Conservation (phyloP, 2,888 invertebrate species). For the Sepiola atlantica region DNA sequence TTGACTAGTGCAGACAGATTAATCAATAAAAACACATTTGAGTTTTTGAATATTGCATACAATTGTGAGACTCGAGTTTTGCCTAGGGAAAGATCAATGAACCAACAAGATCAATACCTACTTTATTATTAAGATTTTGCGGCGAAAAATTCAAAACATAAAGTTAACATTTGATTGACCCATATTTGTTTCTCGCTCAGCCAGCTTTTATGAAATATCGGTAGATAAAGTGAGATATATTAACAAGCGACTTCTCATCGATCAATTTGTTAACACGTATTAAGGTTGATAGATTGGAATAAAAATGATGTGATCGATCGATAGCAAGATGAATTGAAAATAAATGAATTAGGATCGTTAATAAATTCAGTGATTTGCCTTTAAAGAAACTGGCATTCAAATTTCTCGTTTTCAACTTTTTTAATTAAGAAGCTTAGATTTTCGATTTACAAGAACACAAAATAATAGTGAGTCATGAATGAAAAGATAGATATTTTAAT, state of each 20-base stretch:
- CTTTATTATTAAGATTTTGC: neutral
- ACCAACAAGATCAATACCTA: neutral
- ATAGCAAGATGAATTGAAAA: neutral
- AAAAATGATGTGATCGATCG: neutral
- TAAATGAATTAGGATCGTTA: neutral
- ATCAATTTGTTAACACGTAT: conserved; percentile 13
- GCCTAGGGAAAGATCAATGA: neutral
- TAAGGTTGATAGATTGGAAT: neutral
- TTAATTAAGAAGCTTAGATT: neutral
- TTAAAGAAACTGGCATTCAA: neutral
- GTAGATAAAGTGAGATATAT: neutral
- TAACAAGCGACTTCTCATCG: neutral
- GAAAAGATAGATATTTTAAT: neutral
- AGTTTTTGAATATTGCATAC: too few species aligned
- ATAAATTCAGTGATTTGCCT: conserved; percentile 19
- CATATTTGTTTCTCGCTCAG: neutral
- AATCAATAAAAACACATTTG: too few species aligned
- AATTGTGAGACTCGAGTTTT: too few species aligned
- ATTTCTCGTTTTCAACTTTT: neutral
- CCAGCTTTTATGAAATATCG: neutral
- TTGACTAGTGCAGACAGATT: too few species aligned
- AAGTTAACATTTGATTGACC: neutral
- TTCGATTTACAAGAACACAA: neutral
- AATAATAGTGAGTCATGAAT: neutral
- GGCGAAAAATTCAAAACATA: neutral